These are phyloP conservation scores for Neogobius melanostomus DNA, from an alignment of 2,113 vertebrate genomes.

Conservation along the genomic window DNA sequence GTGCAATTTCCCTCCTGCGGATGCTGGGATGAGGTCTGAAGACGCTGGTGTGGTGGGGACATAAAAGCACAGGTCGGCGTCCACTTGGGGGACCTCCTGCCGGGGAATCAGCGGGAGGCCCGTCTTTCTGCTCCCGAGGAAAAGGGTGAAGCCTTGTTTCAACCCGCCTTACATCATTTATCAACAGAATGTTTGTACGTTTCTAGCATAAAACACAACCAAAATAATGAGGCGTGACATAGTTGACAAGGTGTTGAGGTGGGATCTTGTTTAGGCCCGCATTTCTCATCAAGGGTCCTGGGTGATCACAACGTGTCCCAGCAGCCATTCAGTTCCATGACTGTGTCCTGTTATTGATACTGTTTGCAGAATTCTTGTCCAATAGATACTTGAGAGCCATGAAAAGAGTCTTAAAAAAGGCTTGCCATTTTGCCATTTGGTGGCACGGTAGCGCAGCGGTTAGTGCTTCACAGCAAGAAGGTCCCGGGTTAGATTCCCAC, in stretches of 20 bases:
- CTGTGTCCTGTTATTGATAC: no score
- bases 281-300: neutral
- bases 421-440: no score
- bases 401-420: no score
- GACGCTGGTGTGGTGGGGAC: conserved; percentile 28
- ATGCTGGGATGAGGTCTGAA: conserved; percentile 63
- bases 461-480: no score
- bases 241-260: conserved; percentile 8
- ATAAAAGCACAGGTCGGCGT: conserved; percentile 29
- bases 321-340: no score
- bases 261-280: neutral
- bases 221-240: conserved; percentile 11
- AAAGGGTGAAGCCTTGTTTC: conserved; percentile 15
- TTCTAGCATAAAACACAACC: conserved; percentile 4
- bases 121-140: conserved; percentile 18
- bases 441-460: no score
- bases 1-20: conserved; percentile 70
- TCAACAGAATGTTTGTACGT: conserved; percentile 11
- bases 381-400: no score
- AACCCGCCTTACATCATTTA: conserved; percentile 30
- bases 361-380: no score
- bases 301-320: neutral
- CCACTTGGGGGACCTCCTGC: conserved; percentile 17
- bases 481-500: no score
- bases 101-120: conserved; percentile 23